These are phyloP conservation scores for Heterodera carotae DNA, from an alignment of 1,140 invertebrate genomes.

Conservation along the genomic window DNA sequence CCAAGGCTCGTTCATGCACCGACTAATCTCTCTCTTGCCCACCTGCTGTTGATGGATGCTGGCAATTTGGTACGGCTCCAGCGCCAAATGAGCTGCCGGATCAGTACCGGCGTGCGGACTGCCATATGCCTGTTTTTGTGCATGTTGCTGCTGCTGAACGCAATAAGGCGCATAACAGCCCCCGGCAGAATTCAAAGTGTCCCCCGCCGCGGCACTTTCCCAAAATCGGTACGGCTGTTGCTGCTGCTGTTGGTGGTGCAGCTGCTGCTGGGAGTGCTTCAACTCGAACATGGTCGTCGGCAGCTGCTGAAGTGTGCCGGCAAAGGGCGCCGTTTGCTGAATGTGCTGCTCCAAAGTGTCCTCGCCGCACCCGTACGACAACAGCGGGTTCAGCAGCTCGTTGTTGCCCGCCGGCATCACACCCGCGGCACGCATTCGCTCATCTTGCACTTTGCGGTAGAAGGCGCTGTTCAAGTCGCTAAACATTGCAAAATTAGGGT, in stretches of 20 bases:
- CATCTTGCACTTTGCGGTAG: slow-evolving; percentile 44
- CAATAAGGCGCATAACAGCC: background rate
- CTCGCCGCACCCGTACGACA: slow-evolving; percentile 4
- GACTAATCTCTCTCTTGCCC: background rate
- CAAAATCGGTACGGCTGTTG: slow-evolving; percentile 9
- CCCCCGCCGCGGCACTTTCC: background rate
- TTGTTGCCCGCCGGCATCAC: slow-evolving; percentile 1
- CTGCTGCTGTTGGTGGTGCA: slow-evolving; percentile 31
- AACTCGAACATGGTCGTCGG: slow-evolving; percentile 1
- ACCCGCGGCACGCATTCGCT: slow-evolving; percentile 27
- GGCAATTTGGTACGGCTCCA: slow-evolving; percentile 52
- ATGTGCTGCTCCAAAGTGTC: background rate
- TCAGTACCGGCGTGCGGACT: slow-evolving; percentile 52
- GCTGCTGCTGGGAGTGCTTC: background rate
- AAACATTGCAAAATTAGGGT: slow-evolving; percentile 27
- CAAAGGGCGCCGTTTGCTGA: background rate
- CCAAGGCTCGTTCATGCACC: no score
- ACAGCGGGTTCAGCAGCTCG: slow-evolving; percentile 35
- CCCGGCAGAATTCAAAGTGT: background rate
- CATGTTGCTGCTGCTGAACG: slow-evolving; percentile 32
- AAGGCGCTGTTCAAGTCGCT: slow-evolving; percentile 53
- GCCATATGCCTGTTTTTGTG: slow-evolving; percentile 26
- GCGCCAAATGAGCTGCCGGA: slow-evolving; percentile 27
- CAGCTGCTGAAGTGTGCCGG: no score
- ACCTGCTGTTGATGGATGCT: slow-evolving; percentile 50